Percentiles rank a stretch among this genome's conserved stretches.
phyloP scores from a whole-genome alignment of 2,113 vertebrate genomes.

The Vicugna pacos region DNA sequence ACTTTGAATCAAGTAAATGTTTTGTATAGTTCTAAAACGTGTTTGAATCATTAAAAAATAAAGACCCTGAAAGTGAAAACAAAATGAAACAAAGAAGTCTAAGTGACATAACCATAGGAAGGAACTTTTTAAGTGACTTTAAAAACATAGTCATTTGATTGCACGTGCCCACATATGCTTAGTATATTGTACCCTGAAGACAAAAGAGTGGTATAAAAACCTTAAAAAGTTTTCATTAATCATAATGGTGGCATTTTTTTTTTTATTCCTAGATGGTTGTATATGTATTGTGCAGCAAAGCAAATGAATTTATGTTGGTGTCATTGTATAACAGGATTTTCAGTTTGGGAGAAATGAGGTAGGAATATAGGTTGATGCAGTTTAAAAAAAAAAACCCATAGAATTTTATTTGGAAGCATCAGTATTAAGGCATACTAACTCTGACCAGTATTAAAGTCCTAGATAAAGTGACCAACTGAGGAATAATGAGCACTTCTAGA shows the following conservation, averaged over 20 bases:
- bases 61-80: not conserved
- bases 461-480: not conserved
- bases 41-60: not conserved
- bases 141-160: constrained; percentile 20
- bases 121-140: constrained; percentile 5
- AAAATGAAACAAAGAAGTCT: not conserved
- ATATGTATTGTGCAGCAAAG: not conserved
- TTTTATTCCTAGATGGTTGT: not conserved
- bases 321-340: not conserved
- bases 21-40: not conserved
- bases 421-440: not conserved
- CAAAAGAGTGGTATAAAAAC: not conserved
- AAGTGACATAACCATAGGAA: not conserved
- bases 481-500: not conserved
- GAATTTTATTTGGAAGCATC: not conserved
- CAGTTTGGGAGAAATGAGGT: not conserved
- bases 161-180: not conserved
- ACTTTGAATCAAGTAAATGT: not conserved
- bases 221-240: constrained; percentile 3
- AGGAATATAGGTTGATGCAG: not conserved
- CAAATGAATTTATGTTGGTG: constrained; percentile 34
- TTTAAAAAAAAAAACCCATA: not conserved
- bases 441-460: not conserved
- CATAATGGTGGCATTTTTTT: not conserved
- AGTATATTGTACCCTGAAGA: not conserved